These are phyloP conservation scores for Neodiprion lecontei DNA, from an alignment of 1,140 invertebrate species.

Conservation along the genomic window DNA sequence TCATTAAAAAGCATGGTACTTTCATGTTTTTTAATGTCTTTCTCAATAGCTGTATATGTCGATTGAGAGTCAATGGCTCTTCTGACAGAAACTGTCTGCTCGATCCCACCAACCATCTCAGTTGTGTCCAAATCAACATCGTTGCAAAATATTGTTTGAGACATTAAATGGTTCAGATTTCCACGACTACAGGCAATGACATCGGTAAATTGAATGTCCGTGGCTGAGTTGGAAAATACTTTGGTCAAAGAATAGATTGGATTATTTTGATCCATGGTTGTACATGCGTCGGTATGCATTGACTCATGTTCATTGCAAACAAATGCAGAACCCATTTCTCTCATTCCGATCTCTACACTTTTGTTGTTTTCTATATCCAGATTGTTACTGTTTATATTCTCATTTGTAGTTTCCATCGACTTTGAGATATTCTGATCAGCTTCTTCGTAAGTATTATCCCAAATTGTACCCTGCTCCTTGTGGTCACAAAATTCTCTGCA, in stretches of 20 bases:
- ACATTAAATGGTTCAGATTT: background rate
- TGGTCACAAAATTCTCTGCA: constrained; percentile 48
- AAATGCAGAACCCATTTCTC: background rate
- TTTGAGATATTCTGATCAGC: constrained; percentile 35
- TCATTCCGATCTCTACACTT: background rate
- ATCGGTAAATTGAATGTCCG: background rate
- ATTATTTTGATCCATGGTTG: background rate
- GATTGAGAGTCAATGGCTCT: background rate
- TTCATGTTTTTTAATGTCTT: background rate
- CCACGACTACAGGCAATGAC: background rate
- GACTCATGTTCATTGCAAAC: background rate
- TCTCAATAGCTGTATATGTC: background rate
- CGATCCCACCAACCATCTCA: background rate
- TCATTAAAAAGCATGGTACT: background rate
- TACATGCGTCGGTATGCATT: background rate
- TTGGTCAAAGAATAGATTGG: background rate
- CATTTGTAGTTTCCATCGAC: background rate
- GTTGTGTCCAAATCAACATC: background rate
- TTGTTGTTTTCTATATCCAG: background rate
- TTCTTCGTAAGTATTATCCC: constrained; percentile 50
- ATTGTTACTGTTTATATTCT: no score
- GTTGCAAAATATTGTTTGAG: background rate
- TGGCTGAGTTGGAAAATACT: background rate
- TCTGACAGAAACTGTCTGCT: background rate
- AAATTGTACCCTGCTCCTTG: constrained; percentile 45